Conservation (phyloP, 1,140 invertebrate species). For the Rhopalosiphum maidis region DNA sequence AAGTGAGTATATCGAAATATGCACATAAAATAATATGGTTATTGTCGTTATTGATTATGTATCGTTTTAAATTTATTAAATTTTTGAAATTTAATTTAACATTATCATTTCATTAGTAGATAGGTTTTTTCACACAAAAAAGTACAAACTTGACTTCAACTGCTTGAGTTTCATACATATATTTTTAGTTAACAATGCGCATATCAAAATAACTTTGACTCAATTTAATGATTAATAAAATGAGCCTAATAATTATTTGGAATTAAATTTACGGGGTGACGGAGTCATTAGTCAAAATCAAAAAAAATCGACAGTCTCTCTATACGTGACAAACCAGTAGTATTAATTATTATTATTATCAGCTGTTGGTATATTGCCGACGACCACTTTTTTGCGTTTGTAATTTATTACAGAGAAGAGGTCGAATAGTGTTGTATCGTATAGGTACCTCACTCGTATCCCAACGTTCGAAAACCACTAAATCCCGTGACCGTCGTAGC, state of each 20-base stretch:
- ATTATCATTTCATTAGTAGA: too few relatives aligned
- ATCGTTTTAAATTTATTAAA: too few relatives aligned
- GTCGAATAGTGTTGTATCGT: background rate
- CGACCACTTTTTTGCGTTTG: background rate
- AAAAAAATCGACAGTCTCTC: background rate
- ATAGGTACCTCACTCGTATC: background rate
- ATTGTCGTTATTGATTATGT: too few relatives aligned
- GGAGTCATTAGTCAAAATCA: background rate
- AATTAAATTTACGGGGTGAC: background rate
- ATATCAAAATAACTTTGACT: background rate
- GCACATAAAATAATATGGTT: too few relatives aligned
- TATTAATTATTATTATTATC: slow-evolving; percentile 11
- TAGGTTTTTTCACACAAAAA: too few relatives aligned
- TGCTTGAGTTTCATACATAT: too few relatives aligned
- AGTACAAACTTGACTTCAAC: too few relatives aligned
- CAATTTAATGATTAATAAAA: background rate
- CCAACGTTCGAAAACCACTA: slow-evolving; percentile 12
- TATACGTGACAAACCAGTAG: background rate
- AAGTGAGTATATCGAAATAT: too few relatives aligned
- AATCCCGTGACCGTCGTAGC: background rate
- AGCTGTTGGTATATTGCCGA: background rate
- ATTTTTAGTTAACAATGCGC: too few relatives aligned
- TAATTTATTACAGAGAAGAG: background rate
- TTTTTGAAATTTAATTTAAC: too few relatives aligned
- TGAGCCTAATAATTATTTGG: too few relatives aligned